These are phyloP conservation scores for Aricia artaxerxes DNA, from an alignment of 2,888 invertebrate species.

Conservation along the genomic window DNA sequence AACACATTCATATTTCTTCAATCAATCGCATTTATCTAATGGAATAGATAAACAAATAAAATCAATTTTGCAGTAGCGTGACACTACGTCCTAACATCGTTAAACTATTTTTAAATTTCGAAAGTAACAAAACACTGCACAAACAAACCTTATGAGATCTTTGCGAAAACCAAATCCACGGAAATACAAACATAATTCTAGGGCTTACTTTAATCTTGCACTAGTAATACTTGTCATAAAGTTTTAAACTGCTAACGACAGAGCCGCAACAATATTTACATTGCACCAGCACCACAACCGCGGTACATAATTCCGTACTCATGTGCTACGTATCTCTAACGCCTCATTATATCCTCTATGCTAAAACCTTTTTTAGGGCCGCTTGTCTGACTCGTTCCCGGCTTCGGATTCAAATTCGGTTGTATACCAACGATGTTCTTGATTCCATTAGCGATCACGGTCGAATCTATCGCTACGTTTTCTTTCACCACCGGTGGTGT, in stretches of 20 bases:
- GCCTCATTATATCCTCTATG: conserved; percentile 95
- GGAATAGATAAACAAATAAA: conserved; percentile 18
- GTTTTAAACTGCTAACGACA: conserved; percentile 37
- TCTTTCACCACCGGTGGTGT: conserved; percentile 53
- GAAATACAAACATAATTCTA: conserved; percentile 70
- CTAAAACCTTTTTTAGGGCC: conserved; percentile 91
- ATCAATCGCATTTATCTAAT: conserved; percentile 57
- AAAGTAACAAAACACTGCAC: conserved; percentile 80
- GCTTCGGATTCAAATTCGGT: conserved; percentile 70
- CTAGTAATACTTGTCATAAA: conserved; percentile 61
- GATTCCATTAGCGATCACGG: conserved; percentile 70
- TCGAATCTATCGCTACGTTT: conserved; percentile 58
- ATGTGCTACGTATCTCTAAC: conserved; percentile 68
- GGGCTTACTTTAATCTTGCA: conserved; percentile 57
- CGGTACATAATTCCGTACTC: background rate
- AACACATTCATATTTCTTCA: conserved; percentile 60
- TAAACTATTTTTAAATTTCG: conserved; percentile 72
- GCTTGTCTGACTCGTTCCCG: conserved; percentile 79
- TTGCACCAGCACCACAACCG: conserved; percentile 35
- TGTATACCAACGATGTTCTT: conserved; percentile 78
- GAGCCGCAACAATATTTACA: conserved; percentile 41
- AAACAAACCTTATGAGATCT: conserved; percentile 80
- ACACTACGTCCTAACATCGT: conserved; percentile 55
- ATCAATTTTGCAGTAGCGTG: conserved; percentile 38
- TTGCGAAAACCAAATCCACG: conserved; percentile 79